Conservation (phyloP, 2,888 invertebrate species). For the Polydrusus pterygomalis region DNA sequence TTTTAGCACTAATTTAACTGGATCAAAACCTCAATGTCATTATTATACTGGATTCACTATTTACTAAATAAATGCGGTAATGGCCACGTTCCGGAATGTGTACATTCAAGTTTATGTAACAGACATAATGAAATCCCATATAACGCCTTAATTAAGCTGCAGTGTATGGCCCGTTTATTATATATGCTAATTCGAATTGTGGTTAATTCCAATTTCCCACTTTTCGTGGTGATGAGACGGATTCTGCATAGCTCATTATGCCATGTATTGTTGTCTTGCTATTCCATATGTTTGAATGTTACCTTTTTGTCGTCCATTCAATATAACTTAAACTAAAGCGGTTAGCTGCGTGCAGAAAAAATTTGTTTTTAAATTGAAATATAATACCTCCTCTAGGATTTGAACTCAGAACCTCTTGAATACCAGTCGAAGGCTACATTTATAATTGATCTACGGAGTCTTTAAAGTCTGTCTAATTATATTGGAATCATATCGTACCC, state of each 20-base stretch:
- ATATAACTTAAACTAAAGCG: too few species aligned
- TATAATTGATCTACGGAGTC: too few species aligned
- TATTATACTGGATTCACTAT: constrained; percentile 41
- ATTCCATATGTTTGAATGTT: neutral
- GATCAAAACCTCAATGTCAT: constrained; percentile 41
- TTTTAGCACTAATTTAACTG: constrained; percentile 34
- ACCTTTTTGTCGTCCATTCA: too few species aligned
- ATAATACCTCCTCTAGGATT: too few species aligned
- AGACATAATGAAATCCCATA: constrained; percentile 52
- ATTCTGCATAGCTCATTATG: neutral
- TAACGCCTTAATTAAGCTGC: constrained; percentile 44
- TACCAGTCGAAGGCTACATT: too few species aligned
- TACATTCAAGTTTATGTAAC: constrained; percentile 46
- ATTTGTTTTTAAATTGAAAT: too few species aligned
- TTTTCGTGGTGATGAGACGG: constrained; percentile 19
- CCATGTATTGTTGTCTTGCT: neutral
- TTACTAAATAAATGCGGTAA: constrained; percentile 43
- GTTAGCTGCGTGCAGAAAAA: too few species aligned
- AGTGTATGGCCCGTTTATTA: constrained; percentile 40
- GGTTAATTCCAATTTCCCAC: constrained; percentile 32
- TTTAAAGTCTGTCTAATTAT: too few species aligned
- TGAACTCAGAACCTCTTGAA: too few species aligned
- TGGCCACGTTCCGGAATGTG: constrained; percentile 46
- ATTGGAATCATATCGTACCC: too few species aligned
- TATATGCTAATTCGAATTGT: constrained; percentile 39